Evolutionary conservation across 1,140 invertebrate species (phyloP).

Genomic region (Drosophila melanogaster): Release_6_plus_ISO1_MT NC_004354.4:11829001-11829500

Average conservation of each 20-base stretch:
- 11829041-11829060: constrained; percentile 19
- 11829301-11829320: constrained; percentile 14
- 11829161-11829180: constrained; percentile 27
- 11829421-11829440: constrained; percentile 84
- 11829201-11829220: constrained; percentile 25
- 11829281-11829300: constrained; percentile 3
- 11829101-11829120: constrained; percentile 9
- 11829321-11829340: constrained; percentile 43
- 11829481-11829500: constrained; percentile 37
- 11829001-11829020: constrained; percentile 43
- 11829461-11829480: constrained; percentile 69
- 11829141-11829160: constrained; percentile 43
- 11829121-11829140: constrained; percentile 8
- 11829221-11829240: not conserved
- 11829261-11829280: constrained; percentile 14
- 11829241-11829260: constrained; percentile 5
- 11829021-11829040: constrained; percentile 42
- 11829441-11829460: constrained; percentile 73
- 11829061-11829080: constrained; percentile 18
- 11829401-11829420: constrained; percentile 55
- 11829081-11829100: constrained; percentile 15
- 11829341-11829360: constrained; percentile 10
- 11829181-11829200: constrained; percentile 35
- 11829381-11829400: constrained; percentile 82
- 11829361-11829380: constrained; percentile 44